These are phyloP conservation scores for Sula dactylatra DNA, from an alignment of 2,113 vertebrate species.

Conservation along the genomic window DNA sequence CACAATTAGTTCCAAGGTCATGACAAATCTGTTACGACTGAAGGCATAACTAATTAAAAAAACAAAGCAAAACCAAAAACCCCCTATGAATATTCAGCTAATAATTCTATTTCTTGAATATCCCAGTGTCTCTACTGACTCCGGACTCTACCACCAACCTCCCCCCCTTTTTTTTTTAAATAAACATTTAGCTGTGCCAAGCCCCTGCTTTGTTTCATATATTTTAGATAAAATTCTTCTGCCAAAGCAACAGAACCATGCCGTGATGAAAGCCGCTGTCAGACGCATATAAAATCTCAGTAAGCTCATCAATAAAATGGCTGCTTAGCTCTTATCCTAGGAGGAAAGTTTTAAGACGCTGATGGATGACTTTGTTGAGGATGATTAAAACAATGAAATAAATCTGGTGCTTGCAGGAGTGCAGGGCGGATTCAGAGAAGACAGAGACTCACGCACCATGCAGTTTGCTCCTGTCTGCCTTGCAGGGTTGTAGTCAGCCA, in stretches of 20 bases:
- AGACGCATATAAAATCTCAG: not conserved
- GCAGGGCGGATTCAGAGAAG: not conserved
- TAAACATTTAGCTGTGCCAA: not conserved
- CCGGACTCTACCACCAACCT: not conserved
- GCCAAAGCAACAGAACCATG: not conserved
- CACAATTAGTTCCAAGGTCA: not conserved
- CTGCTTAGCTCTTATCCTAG: not conserved
- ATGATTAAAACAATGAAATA: not conserved
- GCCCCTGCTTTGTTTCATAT: not conserved
- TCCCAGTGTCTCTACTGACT: not conserved
- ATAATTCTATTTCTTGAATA: not conserved
- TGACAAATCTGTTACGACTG: not conserved
- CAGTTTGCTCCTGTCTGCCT: not conserved
- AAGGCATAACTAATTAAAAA: not conserved
- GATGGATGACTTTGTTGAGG: not conserved
- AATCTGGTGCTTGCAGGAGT: not conserved
- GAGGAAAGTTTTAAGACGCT: not conserved
- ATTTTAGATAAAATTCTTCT: not conserved
- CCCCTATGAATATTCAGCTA: not conserved
- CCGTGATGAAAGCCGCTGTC: not conserved
- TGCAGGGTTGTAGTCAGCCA: not conserved
- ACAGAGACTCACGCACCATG: not conserved
- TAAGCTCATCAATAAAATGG: not conserved
- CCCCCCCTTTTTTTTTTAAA: not conserved
- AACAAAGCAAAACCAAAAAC: not conserved